These are phyloP conservation scores for Athrips mouffetella DNA, from an alignment of 2,888 invertebrate species.

Conservation along the genomic window DNA sequence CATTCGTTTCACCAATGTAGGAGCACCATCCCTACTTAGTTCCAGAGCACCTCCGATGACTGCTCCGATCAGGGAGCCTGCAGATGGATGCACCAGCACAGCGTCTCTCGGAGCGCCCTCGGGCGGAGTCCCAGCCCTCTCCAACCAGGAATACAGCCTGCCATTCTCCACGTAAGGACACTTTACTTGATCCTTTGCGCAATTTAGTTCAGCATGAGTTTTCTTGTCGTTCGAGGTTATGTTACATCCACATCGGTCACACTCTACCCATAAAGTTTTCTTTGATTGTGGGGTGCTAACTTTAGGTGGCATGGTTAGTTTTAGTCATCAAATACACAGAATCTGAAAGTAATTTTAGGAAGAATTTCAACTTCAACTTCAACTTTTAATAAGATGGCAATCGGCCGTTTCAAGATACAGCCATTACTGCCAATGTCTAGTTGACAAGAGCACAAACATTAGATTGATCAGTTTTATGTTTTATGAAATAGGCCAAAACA, in stretches of 20 bases:
- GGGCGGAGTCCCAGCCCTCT: slow-evolving; percentile 49
- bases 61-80: slow-evolving; percentile 56
- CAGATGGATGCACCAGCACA: slow-evolving; percentile 63
- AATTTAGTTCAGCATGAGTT: slow-evolving; percentile 73
- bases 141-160: slow-evolving; percentile 57
- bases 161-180: slow-evolving; percentile 61
- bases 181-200: slow-evolving; percentile 66
- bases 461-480: too few species aligned
- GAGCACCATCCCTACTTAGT: slow-evolving; percentile 56
- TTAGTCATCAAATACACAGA: not conserved
- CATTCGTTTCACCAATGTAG: slow-evolving; percentile 59
- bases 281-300: slow-evolving; percentile 46
- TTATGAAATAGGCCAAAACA: too few species aligned
- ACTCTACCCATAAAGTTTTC: slow-evolving; percentile 79
- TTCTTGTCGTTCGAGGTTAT: slow-evolving; percentile 79
- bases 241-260: slow-evolving; percentile 78
- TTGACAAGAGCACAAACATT: too few species aligned
- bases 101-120: slow-evolving; percentile 60
- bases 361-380: too few species aligned
- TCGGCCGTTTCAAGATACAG: too few species aligned
- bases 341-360: too few species aligned
- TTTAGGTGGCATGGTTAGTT: slow-evolving; percentile 58
- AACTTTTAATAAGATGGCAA: too few species aligned
- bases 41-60: slow-evolving; percentile 62
- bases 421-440: too few species aligned